Evolutionary conservation across 2,888 invertebrate genomes (phyloP).

Genomic region (Eledona agricola): DNA sequence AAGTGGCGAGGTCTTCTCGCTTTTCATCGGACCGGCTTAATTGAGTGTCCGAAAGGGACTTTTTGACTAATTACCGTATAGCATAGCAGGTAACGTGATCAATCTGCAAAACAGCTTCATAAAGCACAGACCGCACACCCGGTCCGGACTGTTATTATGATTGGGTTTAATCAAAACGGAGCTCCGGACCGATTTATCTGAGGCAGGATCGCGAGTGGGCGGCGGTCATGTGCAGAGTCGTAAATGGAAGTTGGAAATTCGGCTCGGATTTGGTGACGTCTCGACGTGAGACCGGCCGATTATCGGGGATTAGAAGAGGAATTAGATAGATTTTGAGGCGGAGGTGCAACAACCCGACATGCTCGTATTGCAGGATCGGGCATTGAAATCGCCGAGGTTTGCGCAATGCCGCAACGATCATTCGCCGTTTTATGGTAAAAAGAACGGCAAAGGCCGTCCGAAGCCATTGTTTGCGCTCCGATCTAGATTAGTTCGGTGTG

Average conservation of each 20-base stretch:
- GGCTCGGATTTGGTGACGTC: background rate
- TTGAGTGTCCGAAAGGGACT: slow-evolving; percentile 25
- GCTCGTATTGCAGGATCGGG: too few species aligned
- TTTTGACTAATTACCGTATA: slow-evolving; percentile 34
- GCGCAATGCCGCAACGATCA: background rate
- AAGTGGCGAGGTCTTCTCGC: too few species aligned
- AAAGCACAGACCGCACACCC: slow-evolving; percentile 41
- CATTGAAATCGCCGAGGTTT: background rate
- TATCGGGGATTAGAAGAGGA: too few species aligned
- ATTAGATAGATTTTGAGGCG: too few species aligned
- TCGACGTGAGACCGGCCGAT: background rate
- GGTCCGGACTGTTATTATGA: slow-evolving; percentile 42
- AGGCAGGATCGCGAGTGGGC: slow-evolving; percentile 39
- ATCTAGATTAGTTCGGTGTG: slow-evolving; percentile 38
- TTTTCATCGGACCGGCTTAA: too few species aligned
- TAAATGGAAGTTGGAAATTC: slow-evolving; percentile 17
- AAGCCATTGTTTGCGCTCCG: slow-evolving; percentile 39
- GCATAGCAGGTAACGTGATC: slow-evolving; percentile 33
- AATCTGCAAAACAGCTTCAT: slow-evolving; percentile 41
- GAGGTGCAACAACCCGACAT: too few species aligned
- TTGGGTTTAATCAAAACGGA: slow-evolving; percentile 44
- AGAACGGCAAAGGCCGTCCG: slow-evolving; percentile 19
- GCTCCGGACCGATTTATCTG: slow-evolving; percentile 44
- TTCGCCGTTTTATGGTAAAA: slow-evolving; percentile 1
- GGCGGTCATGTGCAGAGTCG: slow-evolving; percentile 29